Percentiles rank a stretch among this genome's conserved stretches.
Evolutionary conservation across 2,797 vertebrate species (phyloP).

Genomic region (Polyboroides typus): DNA sequence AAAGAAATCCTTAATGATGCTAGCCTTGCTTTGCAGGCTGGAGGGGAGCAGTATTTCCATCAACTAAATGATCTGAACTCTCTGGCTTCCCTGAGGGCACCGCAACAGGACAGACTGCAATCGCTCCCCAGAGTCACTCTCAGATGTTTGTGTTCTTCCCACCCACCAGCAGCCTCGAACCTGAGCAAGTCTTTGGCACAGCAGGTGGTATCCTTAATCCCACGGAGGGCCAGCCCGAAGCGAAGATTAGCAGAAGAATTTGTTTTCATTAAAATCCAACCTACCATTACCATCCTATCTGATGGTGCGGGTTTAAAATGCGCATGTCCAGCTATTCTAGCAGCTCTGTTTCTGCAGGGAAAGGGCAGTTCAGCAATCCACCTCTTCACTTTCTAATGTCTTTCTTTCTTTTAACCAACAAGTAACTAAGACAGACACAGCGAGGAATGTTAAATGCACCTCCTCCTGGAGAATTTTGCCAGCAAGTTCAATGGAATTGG

Average conservation of each 20-base stretch:
- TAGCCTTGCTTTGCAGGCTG: slow-evolving; percentile 2
- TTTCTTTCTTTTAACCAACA: background rate
- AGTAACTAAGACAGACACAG: background rate
- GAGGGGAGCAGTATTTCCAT: slow-evolving; percentile 33
- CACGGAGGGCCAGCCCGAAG: slow-evolving; percentile 26
- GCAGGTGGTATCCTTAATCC: slow-evolving; percentile 56
- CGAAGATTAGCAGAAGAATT: slow-evolving; percentile 54
- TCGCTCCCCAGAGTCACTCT: background rate
- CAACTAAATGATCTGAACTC: background rate
- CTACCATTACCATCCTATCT: background rate
- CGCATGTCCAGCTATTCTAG: background rate
- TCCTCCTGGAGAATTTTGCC: slow-evolving; percentile 7
- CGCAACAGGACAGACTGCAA: background rate
- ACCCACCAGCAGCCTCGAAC: slow-evolving; percentile 24
- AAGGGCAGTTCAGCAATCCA: slow-evolving; percentile 8
- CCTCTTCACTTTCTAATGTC: slow-evolving; percentile 9
- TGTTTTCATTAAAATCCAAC: slow-evolving; percentile 62
- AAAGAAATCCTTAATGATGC: slow-evolving; percentile 19
- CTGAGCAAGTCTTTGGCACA: slow-evolving; percentile 46
- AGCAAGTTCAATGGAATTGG: background rate
- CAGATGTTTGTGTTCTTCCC: slow-evolving; percentile 6
- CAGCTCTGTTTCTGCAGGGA: background rate
- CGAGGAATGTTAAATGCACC: background rate
- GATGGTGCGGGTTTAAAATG: background rate
- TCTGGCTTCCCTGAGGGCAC: slow-evolving; percentile 25